Evolutionary conservation across 2,888 invertebrate genomes (phyloP), one percentile per base, ranked within the genome.

Genomic region (Melanotus villosus): DNA sequence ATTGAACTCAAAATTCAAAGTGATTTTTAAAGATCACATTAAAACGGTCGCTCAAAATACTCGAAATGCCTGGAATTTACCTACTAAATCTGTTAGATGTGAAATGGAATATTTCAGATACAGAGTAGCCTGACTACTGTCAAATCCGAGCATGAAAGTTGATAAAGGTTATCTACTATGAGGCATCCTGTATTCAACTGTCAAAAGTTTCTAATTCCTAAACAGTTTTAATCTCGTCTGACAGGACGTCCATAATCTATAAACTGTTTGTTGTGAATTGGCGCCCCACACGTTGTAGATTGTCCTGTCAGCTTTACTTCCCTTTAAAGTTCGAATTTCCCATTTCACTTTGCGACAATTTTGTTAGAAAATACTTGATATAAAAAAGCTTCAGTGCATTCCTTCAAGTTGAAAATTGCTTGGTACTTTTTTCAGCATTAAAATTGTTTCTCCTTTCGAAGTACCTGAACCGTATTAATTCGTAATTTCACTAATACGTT

Each of bases 171-270:
- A 54, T 41, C n/a, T n/a, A n/a, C n/a, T n/a, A n/a, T n/a, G n/a
- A n/a, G n/a, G n/a, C n/a, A n/a, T n/a, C 32, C 38, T 36, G 59
- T 66, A 66, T 66, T 66, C 59, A 66, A 16, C 62, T 67, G 67
- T 60, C 67, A 67, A 52, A 59, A 67, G 41, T 67, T 67, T 65
- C 10, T 16, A 65, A 41, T 34, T 30, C 57, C 32, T 21, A 18
- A 54, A 34, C 57, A 34, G 36, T 30, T 65, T 65, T 67, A 67
- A 67, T 67, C 62, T 67, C 34, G 36, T 26, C 34, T 67, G 67
- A 60, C 60, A 50, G 60, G 19, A 21, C 18, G 56, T 36, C 36
- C 19, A 36, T 36, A 36, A 19, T 36, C 56, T 56, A 56, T 19
- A 56, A 36, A 50, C 30, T 9, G 50, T 50, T 50, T 19, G 18